phyloP scores from a whole-genome alignment of 2,888 invertebrate genomes.

The Sinentomon sp. region DNA sequence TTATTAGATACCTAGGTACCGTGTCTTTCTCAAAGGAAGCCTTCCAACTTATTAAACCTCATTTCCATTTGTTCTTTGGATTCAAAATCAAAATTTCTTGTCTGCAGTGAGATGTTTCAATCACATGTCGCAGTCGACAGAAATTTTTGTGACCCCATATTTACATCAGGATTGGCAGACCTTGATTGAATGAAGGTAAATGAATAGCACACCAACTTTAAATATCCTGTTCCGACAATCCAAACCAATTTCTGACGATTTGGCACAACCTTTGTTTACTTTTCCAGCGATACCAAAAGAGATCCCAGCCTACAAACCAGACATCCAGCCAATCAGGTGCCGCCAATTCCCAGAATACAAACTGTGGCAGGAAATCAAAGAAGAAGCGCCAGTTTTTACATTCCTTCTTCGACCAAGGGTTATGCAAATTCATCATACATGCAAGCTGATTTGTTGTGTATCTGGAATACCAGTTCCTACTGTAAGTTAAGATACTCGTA shows the following conservation, averaged over 20 bases:
- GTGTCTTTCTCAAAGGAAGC: no score
- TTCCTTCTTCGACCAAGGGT: conserved; percentile 95
- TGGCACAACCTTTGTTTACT: conserved; percentile 3
- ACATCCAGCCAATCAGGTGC: conserved; percentile 38
- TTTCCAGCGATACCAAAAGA: conserved; percentile 42
- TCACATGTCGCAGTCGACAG: no score
- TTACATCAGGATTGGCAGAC: no score
- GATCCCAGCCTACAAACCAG: conserved; percentile 34
- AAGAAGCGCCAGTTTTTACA: conserved; percentile 83
- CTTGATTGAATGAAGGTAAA: no score
- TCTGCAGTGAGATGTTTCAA: no score
- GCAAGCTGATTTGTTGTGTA: conserved; percentile 89
- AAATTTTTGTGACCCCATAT: no score
- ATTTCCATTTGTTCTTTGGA: no score
- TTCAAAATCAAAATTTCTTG: no score
- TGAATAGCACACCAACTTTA: no score
- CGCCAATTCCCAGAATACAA: conserved; percentile 58
- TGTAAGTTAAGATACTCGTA: conserved; percentile 26
- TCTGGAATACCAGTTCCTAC: conserved; percentile 82
- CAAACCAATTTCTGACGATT: neutral
- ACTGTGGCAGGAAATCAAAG: conserved; percentile 75
- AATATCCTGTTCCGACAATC: no score
- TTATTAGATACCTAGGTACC: no score
- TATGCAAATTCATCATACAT: conserved; percentile 84
- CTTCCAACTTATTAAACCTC: no score